Evolutionary conservation across 2,113 vertebrate species (phyloP), one percentile per base, ranked within the genome.

Genomic region (Aphelocoma coerulescens): DNA sequence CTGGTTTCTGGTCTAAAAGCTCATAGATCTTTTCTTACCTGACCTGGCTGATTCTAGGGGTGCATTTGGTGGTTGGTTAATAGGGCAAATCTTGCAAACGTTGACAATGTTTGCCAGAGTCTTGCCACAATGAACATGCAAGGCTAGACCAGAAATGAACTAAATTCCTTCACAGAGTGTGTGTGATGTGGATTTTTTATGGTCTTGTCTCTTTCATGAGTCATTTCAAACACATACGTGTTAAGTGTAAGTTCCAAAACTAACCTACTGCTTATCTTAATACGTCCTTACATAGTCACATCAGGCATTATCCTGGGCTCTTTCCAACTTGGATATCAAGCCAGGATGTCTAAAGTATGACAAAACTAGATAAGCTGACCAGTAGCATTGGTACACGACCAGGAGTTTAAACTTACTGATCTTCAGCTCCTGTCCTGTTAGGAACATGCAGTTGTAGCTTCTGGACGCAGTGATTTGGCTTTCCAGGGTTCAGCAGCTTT

Each of bases 211-310:
- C 44, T 89, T 89, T 88, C 22, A 22, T 20, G 17, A 96, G 55
- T 92, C 17, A 59, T 86, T 93, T 93, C 67, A 94, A 85, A 88
- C 51, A 61, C 65, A 79, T 28, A 27, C 10, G 9, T 3, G 0
- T 67, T 51, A 85, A 65, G 26, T 49, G 35, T 76, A 59, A 81
- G 23, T 91, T 97, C 66, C 78, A 95, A 77, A 96, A 83, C 57
- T 65, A 82, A 85, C 55, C 41, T 61, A n/a, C 23, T 71, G 30
- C 85, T 88, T 82, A 33, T 85, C 78, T 95, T 90, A 67, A 92
- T 92, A 79, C 84, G 69, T 41, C 74, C 74, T 96, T 94, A 87
- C 93, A 90, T 90, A 94, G 85, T 79, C 68, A 83, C 41, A 51
- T 71, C 81, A 86, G 55, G 41, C 18, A n/a, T 61, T 83, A 54